Conservation (phyloP, 2,888 invertebrate genomes). For the Arctia plantaginis region DNA sequence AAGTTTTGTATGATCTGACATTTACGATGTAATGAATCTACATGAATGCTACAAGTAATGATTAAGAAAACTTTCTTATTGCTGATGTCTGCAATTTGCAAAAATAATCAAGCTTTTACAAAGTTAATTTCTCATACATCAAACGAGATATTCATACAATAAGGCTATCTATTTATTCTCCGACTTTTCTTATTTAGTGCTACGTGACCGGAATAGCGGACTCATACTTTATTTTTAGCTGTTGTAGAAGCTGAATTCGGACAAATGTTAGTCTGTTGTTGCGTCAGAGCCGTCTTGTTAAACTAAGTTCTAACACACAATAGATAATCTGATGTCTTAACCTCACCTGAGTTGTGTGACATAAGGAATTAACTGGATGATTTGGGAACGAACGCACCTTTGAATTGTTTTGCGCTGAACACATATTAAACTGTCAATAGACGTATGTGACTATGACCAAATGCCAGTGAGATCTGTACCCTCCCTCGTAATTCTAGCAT, state of each 20-base stretch:
- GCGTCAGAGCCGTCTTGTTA: background rate
- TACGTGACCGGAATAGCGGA: background rate
- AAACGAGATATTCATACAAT: slow-evolving; percentile 18
- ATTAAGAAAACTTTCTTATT: background rate
- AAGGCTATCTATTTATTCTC: slow-evolving; percentile 9
- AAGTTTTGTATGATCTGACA: too few relatives aligned
- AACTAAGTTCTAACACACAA: background rate
- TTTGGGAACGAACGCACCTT: background rate
- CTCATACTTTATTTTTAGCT: background rate
- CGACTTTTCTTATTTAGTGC: background rate
- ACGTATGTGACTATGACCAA: background rate
- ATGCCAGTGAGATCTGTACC: background rate
- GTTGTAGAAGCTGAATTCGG: background rate
- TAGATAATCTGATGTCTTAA: background rate
- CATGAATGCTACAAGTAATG: background rate
- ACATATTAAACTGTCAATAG: background rate
- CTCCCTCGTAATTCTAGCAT: background rate
- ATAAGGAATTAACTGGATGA: background rate
- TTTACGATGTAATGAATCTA: background rate
- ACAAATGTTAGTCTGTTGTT: background rate
- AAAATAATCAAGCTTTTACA: slow-evolving; percentile 25
- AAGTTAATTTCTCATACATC: slow-evolving; percentile 37
- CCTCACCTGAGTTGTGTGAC: background rate
- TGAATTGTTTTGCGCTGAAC: background rate
- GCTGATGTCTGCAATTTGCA: slow-evolving; percentile 1